Percentiles rank a stretch among this genome's conserved stretches.
Conservation (phyloP, 2,113 vertebrate species). For the Grantiella picta region DNA sequence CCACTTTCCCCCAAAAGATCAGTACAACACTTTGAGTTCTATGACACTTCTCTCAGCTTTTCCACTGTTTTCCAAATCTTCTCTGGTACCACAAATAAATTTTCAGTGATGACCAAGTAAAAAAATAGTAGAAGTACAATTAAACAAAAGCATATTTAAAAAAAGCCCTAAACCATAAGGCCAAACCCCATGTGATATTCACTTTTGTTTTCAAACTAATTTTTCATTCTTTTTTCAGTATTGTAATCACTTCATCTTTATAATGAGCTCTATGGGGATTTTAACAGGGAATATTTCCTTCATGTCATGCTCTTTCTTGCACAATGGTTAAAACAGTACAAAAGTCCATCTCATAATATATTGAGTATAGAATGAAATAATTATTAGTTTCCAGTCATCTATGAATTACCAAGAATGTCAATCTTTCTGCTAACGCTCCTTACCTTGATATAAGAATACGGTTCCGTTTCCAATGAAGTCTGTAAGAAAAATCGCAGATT, state of each 20-base stretch:
- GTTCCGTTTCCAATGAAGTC: neutral
- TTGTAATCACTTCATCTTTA: neutral
- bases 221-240: slow-evolving; percentile 6
- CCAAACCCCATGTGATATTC: neutral
- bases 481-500: neutral
- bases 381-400: neutral
- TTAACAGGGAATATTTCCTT: neutral
- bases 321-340: neutral
- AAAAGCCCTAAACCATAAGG: neutral
- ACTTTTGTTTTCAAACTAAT: neutral
- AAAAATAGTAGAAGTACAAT: neutral
- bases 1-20: neutral
- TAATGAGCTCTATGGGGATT: slow-evolving; percentile 17
- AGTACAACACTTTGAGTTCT: neutral
- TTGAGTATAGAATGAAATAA: slow-evolving; percentile 7
- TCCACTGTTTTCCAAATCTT: neutral
- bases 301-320: neutral
- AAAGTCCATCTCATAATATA: neutral
- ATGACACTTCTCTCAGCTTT: neutral
- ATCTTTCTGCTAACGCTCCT: neutral
- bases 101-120: neutral
- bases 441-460: neutral
- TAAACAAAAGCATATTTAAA: neutral
- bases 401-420: neutral
- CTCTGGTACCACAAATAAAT: neutral